phyloP scores from a whole-genome alignment of 2,888 invertebrate species.

The Coleophora deauratella region DNA sequence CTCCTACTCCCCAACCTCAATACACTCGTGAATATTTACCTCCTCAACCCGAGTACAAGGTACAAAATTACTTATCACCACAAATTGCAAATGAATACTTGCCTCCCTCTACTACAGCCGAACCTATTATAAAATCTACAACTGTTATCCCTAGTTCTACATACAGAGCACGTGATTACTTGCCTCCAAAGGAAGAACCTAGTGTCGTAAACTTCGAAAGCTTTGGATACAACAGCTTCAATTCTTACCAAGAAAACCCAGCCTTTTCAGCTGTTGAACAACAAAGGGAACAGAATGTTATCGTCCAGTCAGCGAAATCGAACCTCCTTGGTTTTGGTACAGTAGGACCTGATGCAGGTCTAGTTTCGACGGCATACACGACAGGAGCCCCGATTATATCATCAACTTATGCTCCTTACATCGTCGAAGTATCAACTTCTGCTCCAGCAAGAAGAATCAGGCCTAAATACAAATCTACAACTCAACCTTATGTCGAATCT shows the following conservation, averaged over 20 bases:
- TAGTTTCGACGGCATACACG: conserved; percentile 48
- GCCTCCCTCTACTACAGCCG: conserved; percentile 32
- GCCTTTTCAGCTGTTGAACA: conserved; percentile 29
- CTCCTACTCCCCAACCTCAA: conserved; percentile 21
- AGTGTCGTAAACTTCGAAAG: conserved; percentile 32
- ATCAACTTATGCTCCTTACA: conserved; percentile 16
- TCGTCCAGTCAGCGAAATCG: conserved; percentile 52
- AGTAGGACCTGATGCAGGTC: conserved; percentile 47
- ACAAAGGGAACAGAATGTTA: conserved; percentile 48
- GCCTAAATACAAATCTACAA: conserved; percentile 23
- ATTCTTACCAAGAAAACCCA: conserved; percentile 39
- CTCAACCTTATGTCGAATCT: conserved; percentile 27
- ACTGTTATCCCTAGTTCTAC: conserved; percentile 29
- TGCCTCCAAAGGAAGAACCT: conserved; percentile 42
- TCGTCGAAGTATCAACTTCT: conserved; percentile 15
- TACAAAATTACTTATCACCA: not conserved
- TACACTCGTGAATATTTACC: conserved; percentile 33
- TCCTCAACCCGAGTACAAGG: conserved; percentile 18
- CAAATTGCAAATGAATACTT: conserved; percentile 24
- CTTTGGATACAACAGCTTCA: conserved; percentile 36
- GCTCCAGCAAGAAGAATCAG: conserved; percentile 14
- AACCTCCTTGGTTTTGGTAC: conserved; percentile 50
- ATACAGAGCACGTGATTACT: conserved; percentile 46
- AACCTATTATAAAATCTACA: conserved; percentile 35
- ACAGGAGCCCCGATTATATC: conserved; percentile 39